Evolutionary conservation across 1,140 invertebrate genomes (phyloP), one percentile per base, ranked within the genome.

Genomic region (Elysia chlorotica): DNA sequence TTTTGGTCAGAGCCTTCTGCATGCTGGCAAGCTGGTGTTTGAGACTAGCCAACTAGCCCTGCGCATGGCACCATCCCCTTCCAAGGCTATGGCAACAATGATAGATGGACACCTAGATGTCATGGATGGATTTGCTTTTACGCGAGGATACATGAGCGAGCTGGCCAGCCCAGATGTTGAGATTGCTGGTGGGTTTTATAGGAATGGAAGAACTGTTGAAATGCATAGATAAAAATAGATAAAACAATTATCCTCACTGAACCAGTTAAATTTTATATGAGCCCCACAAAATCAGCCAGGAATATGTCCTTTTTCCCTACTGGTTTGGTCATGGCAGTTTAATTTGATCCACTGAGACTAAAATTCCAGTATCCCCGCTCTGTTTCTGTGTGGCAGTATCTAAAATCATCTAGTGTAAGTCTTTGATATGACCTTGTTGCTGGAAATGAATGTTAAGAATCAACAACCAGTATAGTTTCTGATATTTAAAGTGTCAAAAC

Each of bases 1-100:
- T 0, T 98, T 95, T 86, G 96, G 96, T 2, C 96, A 98, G 84
- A 98, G 96, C 83, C 92, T 98, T 78, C 88, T 99, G 14, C 93
- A 96, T 82, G 91, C 93, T 62, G 92, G 92, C 48, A 93, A 95
- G 82, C 88, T 97, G n/a, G 92, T 98, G 33, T 96, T 97, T 85
- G 93, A 96, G 74, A 95, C 94, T 21, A 74, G 76, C 2, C 76
- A 68, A 23, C 61, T 75, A 54, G 76, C 75, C 10, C 63, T 76
- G 28, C 48, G 73, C 2, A 75, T 78, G 17, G 80, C 83, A 2
- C 59, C 71, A 30, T 71, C 54, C 4, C 80, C 84, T 53, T 69
- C 74, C 19, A 78, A 74, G 25, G 79, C 78, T 56, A n/a, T n/a
- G n/a, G n/a, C n/a, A n/a, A n/a, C n/a, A n/a, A n/a, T n/a, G n/a